These are phyloP conservation scores for Andrena trimmerana DNA, from an alignment of 2,888 invertebrate genomes.

Conservation along the genomic window DNA sequence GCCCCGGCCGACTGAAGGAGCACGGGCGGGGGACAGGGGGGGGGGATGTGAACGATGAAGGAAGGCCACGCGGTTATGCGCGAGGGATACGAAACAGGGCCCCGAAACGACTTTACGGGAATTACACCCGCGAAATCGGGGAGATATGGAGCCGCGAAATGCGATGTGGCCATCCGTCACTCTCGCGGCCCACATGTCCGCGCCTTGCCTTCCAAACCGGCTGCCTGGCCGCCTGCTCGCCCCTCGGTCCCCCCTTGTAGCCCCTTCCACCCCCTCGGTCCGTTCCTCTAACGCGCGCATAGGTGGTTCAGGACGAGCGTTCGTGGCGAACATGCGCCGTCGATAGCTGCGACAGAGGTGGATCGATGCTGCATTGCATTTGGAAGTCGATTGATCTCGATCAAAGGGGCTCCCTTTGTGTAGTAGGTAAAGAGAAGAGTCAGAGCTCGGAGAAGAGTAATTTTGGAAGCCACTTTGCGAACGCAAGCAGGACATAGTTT, in stretches of 20 bases:
- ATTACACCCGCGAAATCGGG: conserved; percentile 84
- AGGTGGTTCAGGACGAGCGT: conserved; percentile 39
- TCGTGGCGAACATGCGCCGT: not conserved
- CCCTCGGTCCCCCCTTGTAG: conserved; percentile 22
- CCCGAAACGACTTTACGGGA: conserved; percentile 84
- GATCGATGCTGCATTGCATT: not conserved
- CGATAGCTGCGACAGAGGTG: not conserved
- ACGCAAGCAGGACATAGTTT: too few species aligned
- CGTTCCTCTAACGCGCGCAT: conserved; percentile 11
- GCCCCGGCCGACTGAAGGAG: conserved; percentile 7
- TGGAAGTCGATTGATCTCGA: not conserved
- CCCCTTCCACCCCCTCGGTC: conserved; percentile 29
- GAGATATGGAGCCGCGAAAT: conserved; percentile 84
- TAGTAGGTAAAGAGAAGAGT: not conserved
- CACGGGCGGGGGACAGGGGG: conserved; percentile 25
- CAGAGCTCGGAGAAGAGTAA: not conserved
- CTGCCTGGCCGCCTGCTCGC: conserved; percentile 41
- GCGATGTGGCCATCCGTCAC: conserved; percentile 85
- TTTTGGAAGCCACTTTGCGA: too few species aligned
- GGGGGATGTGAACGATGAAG: conserved; percentile 49
- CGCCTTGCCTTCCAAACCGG: conserved; percentile 61
- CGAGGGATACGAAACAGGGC: conserved; percentile 67
- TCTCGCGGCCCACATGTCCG: conserved; percentile 76
- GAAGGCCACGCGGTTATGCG: conserved; percentile 59
- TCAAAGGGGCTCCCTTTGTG: not conserved